A percentile compares a stretch with the other conserved stretches of the same genome.
These are phyloP conservation scores for Hirudo medicinalis DNA, from an alignment of 1,140 invertebrate species.

Conservation along the genomic window DNA sequence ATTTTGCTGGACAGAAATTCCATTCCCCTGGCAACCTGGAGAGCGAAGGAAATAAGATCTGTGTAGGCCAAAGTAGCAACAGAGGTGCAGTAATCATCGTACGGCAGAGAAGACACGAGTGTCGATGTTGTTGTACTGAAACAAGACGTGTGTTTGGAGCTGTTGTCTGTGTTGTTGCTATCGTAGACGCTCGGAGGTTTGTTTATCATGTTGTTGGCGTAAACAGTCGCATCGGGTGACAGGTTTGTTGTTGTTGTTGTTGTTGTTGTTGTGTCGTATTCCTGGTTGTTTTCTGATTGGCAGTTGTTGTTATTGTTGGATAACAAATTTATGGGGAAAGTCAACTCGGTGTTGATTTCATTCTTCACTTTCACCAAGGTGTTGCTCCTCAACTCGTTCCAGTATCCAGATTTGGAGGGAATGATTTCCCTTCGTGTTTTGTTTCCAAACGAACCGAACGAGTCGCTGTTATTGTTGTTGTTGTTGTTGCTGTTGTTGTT, in stretches of 20 bases:
- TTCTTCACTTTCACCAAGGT: no score
- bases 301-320: conserved; percentile 5
- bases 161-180: background rate
- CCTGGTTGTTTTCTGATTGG: background rate
- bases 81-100: background rate
- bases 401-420: no score
- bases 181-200: background rate
- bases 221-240: background rate
- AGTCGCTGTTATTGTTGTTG: background rate
- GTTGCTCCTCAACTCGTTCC: no score
- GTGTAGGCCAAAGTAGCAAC: background rate
- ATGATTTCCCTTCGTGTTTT: no score
- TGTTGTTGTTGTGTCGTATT: background rate
- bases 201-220: conserved; percentile 3
- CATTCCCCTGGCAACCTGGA: conserved; percentile 83
- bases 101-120: background rate
- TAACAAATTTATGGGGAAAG: background rate
- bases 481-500: conserved; percentile 9
- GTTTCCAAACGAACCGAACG: no score
- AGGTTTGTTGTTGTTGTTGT: conserved; percentile 7
- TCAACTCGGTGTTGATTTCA: no score
- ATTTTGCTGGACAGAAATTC: conserved; percentile 83
- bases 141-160: background rate
- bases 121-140: conserved; percentile 9
- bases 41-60: background rate